A percentile compares a stretch with the other conserved stretches of the same genome.
Evolutionary conservation across 2,888 invertebrate genomes (phyloP).

Genomic region (Baccha elongata): DNA sequence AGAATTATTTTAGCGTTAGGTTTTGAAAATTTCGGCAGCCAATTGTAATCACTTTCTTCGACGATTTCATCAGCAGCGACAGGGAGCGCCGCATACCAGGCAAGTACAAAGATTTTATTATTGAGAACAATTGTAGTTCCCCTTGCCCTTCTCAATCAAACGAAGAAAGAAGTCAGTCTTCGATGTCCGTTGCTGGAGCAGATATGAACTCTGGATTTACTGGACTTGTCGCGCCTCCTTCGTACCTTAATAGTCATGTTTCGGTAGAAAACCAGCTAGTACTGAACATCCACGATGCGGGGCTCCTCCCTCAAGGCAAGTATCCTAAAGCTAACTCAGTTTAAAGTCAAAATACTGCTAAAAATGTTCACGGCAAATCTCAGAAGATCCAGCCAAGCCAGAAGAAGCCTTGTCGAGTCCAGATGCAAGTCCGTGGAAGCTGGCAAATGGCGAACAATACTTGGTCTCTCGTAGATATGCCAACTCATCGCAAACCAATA

Average conservation of each 20-base stretch:
- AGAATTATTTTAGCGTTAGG: conserved; percentile 90
- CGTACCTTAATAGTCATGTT: not conserved
- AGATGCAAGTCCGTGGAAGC: conserved; percentile 1
- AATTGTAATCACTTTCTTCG: conserved; percentile 84
- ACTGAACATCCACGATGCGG: not conserved
- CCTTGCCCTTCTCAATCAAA: not conserved
- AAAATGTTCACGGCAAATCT: not conserved
- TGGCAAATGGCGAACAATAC: conserved; percentile 31
- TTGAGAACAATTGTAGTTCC: conserved; percentile 1
- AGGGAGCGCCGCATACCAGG: not conserved
- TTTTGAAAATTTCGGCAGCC: conserved; percentile 90
- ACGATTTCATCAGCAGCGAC: conserved; percentile 86
- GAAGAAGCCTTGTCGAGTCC: conserved; percentile 13
- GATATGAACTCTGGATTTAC: not conserved
- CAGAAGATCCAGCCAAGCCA: conserved; percentile 15
- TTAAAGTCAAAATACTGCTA: conserved; percentile 9
- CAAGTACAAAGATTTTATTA: conserved; percentile 13
- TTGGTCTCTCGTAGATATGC: conserved; percentile 31
- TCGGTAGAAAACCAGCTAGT: not conserved
- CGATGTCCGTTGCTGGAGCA: not conserved
- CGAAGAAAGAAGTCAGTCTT: not conserved
- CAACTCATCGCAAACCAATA: not conserved
- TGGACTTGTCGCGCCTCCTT: conserved; percentile 2
- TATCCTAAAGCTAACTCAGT: not conserved
- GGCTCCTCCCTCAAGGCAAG: not conserved